Base-by-base conservation (phyloP, 2,888 invertebrate species). In the Onthophagus sagittarius region DNA sequence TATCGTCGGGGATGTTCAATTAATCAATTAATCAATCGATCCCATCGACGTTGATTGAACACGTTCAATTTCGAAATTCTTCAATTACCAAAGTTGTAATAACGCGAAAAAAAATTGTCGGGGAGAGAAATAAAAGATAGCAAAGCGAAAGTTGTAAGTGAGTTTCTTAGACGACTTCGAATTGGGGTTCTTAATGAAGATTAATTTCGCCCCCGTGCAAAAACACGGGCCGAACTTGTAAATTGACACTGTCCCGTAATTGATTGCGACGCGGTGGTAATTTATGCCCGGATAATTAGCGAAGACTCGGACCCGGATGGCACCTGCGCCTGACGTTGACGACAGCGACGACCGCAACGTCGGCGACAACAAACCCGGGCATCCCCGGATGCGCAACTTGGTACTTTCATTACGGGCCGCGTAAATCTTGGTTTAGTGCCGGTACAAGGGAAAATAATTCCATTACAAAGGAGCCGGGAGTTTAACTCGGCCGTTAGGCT, bases 361-460 rank as follows among this genome's bases (percentile, higher is more conserved):
- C 39, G 39, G 7, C 39, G 39, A 53, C 39, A 11, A 53, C 39
- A 11, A 53, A 7, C 9, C 39, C 39, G 39, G 39, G 9, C 39
- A 9, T 11, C 39, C 39, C 39, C 1, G 39, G 4, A 53, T 11
- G 4, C 11, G 6, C 39, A 67, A 67, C 67, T 67, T 23, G 67
- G 67, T 67, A 67, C 67, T 67, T 67, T 67, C 67, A 67, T 67
- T 67, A 67, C 67, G 5, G 67, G 67, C 67, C 6, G 67, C 67
- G 67, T 67, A 67, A 67, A 67, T 67, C 67, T 67, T 67, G 67
- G 67, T 67, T 67, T 67, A 67, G 67, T 67, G 32, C 31, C 67
- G 67, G 31, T 67, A 67, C 67, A 67, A 53, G 67, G 67, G 31
- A 67, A 67, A 67, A 67, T 67, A 67, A 67, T 67, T 67, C 67